Evolutionary conservation across 2,888 invertebrate genomes (phyloP), one percentile per base, ranked within the genome.

Genomic region (Platycnemis pennipes): DNA sequence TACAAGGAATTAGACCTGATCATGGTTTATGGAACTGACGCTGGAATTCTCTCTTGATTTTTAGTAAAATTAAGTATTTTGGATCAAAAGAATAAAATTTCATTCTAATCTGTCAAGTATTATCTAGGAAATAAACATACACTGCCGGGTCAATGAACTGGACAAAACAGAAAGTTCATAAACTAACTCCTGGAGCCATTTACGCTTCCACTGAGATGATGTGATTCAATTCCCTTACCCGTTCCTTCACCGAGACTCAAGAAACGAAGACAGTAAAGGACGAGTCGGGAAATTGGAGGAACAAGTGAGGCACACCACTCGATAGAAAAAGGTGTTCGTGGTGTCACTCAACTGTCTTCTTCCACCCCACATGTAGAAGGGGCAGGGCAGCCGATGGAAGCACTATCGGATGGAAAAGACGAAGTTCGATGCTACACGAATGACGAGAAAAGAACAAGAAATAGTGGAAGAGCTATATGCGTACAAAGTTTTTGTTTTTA

Each of bases 281-380:
- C 77, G 77, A 77, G 31, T 31, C 11, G 37, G 37, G 77, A 77
- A 77, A 77, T 77, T 77, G 77, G 77, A 77, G 77, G 77, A 31
- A 77, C 77, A 77, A 77, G 77, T 16, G 77, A 77, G 31, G 77
- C 77, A 77, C 77, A 77, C 37, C 77, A 77, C 31, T 77, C 77
- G 77, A 77, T 77, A 37, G 77, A 16, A 37, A n/a, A 77, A 37
- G 11, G 69, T 37, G 22, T 77, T 77, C 13, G 77, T 8, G 13
- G 31, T 16, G 77, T 77, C 77, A 77, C 37, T 77, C 77, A 77
- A 77, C 77, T 77, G 77, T 77, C 77, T 77, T 37, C 77, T 77
- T 77, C 77, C 26, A 16, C 11, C 37, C 77, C 77, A 77, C 11
- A 37, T 13, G 77, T 11, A n/a, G 77, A 8, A 4, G 77, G 77